Evolutionary conservation across 2,113 vertebrate genomes (phyloP), one percentile per base, ranked within the genome.

Genomic region (Malurus cyaneus): DNA sequence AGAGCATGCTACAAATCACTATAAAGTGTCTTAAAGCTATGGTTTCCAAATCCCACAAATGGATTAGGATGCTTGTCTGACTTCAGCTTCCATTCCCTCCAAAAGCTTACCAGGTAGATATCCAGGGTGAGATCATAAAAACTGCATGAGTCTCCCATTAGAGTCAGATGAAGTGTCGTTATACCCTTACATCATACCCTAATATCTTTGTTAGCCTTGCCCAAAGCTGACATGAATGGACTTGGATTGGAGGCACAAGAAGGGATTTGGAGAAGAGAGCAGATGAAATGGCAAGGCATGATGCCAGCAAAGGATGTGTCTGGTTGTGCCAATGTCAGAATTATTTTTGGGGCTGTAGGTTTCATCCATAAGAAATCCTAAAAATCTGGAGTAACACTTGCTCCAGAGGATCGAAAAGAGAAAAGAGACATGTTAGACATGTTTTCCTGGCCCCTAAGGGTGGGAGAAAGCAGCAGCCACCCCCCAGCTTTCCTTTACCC

Each of bases 241-340:
- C n/a, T 47, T 18, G 4, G 9, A 46, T 34, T 18, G n/a, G 39
- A 50, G 19, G 11, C 12, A 65, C 52, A 39, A 72, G 24, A 46
- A 60, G 57, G 26, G 32, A 81, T 64, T 72, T 65, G n/a, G 57
- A 90, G 69, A 31, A 82, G 56, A 60, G 3, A 11, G 39, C 11
- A 36, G 57, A 74, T 0, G 7, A 9, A 3, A 52, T 1, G 7
- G 17, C 50, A 50, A 60, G 15, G 36, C 56, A 4, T 0, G 2
- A 26, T 32, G 52, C 10, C 42, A 67, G 36, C 8, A 25, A 31
- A 42, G 34, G 11, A 9, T 39, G 11, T 3, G 0, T 25, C 34
- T 24, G 26, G 32, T 5, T 12, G 3, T 18, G 26, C 13, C 50
- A 32, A n/a, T 8, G 8, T 36, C 16, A 9, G 34, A 36, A 50